These are phyloP conservation scores for Poeciliopsis presidionis DNA, from an alignment of 2,797 vertebrate species.

Conservation along the genomic window DNA sequence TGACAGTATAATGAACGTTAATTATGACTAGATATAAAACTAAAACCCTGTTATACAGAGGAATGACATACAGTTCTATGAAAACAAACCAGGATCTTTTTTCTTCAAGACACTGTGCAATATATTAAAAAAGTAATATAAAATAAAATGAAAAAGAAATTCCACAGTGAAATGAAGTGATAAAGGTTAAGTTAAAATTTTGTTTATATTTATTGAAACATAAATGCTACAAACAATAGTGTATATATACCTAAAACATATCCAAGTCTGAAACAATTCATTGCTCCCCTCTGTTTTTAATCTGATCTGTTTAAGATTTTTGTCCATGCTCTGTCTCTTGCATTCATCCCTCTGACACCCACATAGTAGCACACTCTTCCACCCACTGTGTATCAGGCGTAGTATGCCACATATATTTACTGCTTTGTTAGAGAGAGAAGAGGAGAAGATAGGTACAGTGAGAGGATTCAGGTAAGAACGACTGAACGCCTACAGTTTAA, in stretches of 20 bases:
- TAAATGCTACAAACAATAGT: not conserved
- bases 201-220: not conserved
- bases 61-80: not conserved
- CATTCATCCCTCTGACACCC: conserved; percentile 48
- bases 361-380: conserved; percentile 31
- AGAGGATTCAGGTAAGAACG: conserved; percentile 60
- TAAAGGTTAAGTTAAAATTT: not conserved
- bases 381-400: conserved; percentile 38
- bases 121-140: not conserved
- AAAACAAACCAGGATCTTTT: not conserved
- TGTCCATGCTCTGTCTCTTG: conserved; percentile 22
- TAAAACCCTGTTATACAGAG: not conserved
- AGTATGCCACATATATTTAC: conserved; percentile 39
- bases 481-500: conserved; percentile 53
- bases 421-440: conserved; percentile 36
- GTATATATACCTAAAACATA: conserved; percentile 19
- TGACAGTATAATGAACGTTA: not conserved
- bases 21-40: not conserved
- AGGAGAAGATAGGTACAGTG: conserved; percentile 3
- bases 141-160: not conserved
- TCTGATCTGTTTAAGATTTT: conserved; percentile 13
- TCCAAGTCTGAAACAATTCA: not conserved
- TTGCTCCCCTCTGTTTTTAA: conserved; percentile 21
- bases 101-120: not conserved
- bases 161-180: not conserved